Evolutionary conservation across 2,888 invertebrate genomes (phyloP), one percentile per base, ranked within the genome.

Genomic region (Azorinus chamasolen): DNA sequence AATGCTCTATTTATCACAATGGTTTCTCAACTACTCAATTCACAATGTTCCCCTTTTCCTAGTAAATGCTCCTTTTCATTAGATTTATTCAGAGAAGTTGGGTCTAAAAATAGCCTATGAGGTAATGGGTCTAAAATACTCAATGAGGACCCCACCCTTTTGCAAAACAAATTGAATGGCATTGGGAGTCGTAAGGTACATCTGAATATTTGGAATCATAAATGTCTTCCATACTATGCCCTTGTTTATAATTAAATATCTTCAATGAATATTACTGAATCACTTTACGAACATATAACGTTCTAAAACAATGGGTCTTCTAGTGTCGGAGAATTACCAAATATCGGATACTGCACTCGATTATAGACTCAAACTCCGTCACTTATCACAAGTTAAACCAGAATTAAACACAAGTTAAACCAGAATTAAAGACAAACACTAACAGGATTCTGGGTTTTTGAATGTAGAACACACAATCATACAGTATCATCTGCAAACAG

Each of bases 71-170:
- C n/a, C n/a, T n/a, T n/a, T n/a, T n/a, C n/a, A n/a, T n/a, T n/a
- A n/a, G n/a, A n/a, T n/a, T n/a, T n/a, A n/a, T n/a, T n/a, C n/a
- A n/a, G n/a, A n/a, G n/a, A n/a, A n/a, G n/a, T n/a, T n/a, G n/a
- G n/a, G n/a, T n/a, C n/a, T n/a, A n/a, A n/a, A n/a, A n/a, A n/a
- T n/a, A n/a, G n/a, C n/a, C n/a, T n/a, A n/a, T n/a, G n/a, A n/a
- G n/a, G n/a, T n/a, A n/a, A n/a, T n/a, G n/a, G n/a, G n/a, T n/a
- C n/a, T n/a, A n/a, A n/a, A n/a, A n/a, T n/a, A n/a, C n/a, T n/a
- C n/a, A 98, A 61, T 85, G 79, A 27, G 96, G 96, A 4, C 98
- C 98, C 97, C 97, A 98, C 87, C 98, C 98, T 93, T 98, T 98
- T 79, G 96, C 97, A 94, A 98, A 98, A 92, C 97, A 97, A 90